These are phyloP conservation scores for Empidonax traillii DNA, from an alignment of 2,113 vertebrate genomes.

Conservation along the genomic window DNA sequence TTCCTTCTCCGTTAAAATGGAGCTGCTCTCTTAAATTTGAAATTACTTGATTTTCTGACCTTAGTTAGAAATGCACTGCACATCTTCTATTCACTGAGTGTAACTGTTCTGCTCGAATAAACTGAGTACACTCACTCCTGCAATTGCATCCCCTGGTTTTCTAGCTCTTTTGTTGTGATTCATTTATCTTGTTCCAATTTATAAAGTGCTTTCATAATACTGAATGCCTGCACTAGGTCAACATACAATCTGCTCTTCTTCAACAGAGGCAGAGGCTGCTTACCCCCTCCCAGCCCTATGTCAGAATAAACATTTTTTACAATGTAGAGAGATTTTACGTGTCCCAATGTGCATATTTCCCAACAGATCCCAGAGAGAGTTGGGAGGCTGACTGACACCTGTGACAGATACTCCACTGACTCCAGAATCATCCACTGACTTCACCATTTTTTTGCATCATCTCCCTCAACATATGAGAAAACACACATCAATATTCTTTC, in stretches of 20 bases:
- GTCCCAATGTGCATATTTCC: neutral
- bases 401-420: neutral
- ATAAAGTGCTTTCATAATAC: conserved; percentile 56
- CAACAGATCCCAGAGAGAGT: neutral
- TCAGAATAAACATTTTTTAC: neutral
- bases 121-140: conserved; percentile 34
- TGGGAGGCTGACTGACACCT: neutral
- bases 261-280: neutral
- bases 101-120: conserved; percentile 56
- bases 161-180: conserved; percentile 47
- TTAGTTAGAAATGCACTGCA: conserved; percentile 52
- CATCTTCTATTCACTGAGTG: conserved; percentile 19
- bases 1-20: conserved; percentile 50
- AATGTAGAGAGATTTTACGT: neutral
- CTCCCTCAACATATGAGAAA: neutral
- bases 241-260: conserved; percentile 15
- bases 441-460: neutral
- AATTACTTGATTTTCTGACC: conserved; percentile 42
- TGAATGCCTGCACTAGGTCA: conserved; percentile 42
- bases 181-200: conserved; percentile 61
- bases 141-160: conserved; percentile 37
- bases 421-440: neutral
- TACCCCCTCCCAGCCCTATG: neutral
- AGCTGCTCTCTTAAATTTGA: conserved; percentile 8
- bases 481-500: neutral